These are phyloP conservation scores for Metallyticus violacea DNA, from an alignment of 2,888 invertebrate species.

Conservation along the genomic window DNA sequence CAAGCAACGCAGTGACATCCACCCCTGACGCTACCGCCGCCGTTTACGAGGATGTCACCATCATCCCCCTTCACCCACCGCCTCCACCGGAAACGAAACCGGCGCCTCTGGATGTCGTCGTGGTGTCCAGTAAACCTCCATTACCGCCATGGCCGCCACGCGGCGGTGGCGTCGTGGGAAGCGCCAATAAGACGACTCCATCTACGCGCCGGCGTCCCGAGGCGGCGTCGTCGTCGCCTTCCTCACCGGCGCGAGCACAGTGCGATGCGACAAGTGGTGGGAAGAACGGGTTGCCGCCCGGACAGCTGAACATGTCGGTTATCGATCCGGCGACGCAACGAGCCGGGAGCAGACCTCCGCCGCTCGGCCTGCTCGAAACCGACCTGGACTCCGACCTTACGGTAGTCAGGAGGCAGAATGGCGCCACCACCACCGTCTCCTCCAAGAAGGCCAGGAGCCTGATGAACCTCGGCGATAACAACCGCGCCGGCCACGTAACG, in stretches of 20 bases:
- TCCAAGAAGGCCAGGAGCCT: slow-evolving; percentile 62
- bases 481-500: slow-evolving; percentile 29
- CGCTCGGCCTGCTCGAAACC: slow-evolving; percentile 74
- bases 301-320: neutral
- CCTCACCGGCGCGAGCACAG: slow-evolving; percentile 35
- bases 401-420: slow-evolving; percentile 37
- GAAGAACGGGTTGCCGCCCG: neutral
- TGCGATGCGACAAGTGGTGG: neutral
- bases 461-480: slow-evolving; percentile 52
- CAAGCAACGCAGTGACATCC: neutral
- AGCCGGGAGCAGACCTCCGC: slow-evolving; percentile 36
- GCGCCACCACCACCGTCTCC: slow-evolving; percentile 16
- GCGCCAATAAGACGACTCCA: slow-evolving; percentile 23
- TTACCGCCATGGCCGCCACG: slow-evolving; percentile 34
- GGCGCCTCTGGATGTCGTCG: slow-evolving; percentile 29
- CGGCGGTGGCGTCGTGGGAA: slow-evolving; percentile 18
- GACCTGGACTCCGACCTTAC: slow-evolving; percentile 76
- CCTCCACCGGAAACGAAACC: neutral
- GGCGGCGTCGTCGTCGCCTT: slow-evolving; percentile 35
- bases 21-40: neutral
- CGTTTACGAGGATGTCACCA: slow-evolving; percentile 46
- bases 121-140: slow-evolving; percentile 35
- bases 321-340: slow-evolving; percentile 34
- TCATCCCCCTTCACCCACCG: slow-evolving; percentile 48
- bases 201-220: slow-evolving; percentile 34